Base-by-base conservation (phyloP, 2,888 invertebrate species). In the Bombylius major region DNA sequence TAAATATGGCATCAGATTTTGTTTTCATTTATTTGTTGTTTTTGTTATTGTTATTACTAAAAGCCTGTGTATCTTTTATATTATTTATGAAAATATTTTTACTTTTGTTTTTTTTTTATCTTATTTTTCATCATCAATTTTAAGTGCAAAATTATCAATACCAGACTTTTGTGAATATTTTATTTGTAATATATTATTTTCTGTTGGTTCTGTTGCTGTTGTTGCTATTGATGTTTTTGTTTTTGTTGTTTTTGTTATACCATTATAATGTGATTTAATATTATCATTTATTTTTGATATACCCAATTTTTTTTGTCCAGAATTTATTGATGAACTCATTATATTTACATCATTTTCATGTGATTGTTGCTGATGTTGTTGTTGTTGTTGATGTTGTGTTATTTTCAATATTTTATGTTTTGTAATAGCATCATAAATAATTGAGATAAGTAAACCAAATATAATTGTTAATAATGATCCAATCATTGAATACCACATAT, bases 401-500 rank as follows among this genome's bases (percentile, higher is more conserved):
- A 73, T 69, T 55, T 66, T 67, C 4, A 68, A 58, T 1, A 73
- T 65, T 51, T 66, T 70, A 32, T 64, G 67, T 14, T 67, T 66
- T 57, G 70, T 69, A 33, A 70, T 56, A 5, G 86, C 62, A 57
- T 71, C 68, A 33, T 68, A 84, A 31, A 81, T 64, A 34, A 83
- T 76, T n/a, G 92, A 91, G 45, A 85, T 83, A 4, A 82, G 55
- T 48, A 88, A 72, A 0, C 93, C 93, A 12, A 87, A 75, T 12
- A 87, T 65, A 33, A 92, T 73, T 0, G 89, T 90, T 1, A 84
- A 75, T 5, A 83, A 62, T 62, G 86, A 86, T 5, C 93, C 92
- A 56, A 92, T 81, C 54, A 83, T 83, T 8, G 91, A 89, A 74
- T 92, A 94, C 92, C 93, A 94, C 67, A 94, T 80, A 70, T 93